These are phyloP conservation scores for Euwallacea fornicatus DNA, from an alignment of 1,140 invertebrate species.

Conservation along the genomic window DNA sequence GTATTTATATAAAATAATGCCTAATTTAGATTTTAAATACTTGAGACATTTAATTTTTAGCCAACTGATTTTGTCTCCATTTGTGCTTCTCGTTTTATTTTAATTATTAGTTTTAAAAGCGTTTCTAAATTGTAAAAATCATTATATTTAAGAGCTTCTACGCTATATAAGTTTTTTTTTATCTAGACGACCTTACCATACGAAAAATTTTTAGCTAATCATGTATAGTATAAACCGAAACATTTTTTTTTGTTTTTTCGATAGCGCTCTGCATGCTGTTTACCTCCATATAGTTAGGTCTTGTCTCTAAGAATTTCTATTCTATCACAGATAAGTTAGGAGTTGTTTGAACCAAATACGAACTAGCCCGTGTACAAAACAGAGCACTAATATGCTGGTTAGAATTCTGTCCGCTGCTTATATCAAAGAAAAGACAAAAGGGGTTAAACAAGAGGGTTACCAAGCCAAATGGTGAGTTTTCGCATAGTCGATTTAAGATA, in stretches of 20 bases:
- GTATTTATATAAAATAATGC: constrained; percentile 27
- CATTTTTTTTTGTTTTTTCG: background rate
- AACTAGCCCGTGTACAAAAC: too few relatives aligned
- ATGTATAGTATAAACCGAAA: constrained; percentile 25
- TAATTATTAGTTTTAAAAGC: constrained; percentile 7
- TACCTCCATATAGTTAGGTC: constrained; percentile 7
- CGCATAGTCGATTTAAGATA: too few relatives aligned
- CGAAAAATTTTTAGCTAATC: constrained; percentile 23
- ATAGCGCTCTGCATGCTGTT: constrained; percentile 1
- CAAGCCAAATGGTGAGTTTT: too few relatives aligned
- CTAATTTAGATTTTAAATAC: constrained; percentile 26
- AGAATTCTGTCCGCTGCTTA: constrained; percentile 5
- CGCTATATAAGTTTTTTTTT: constrained; percentile 10
- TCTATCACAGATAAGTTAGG: constrained; percentile 10
- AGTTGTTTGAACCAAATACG: constrained; percentile 9
- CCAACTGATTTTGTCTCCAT: constrained; percentile 15
- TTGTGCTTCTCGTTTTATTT: constrained; percentile 15
- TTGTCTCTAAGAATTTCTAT: constrained; percentile 15
- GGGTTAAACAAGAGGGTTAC: too few relatives aligned
- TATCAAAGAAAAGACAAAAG: constrained; percentile 8
- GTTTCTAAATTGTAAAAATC: constrained; percentile 19
- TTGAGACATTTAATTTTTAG: constrained; percentile 30
- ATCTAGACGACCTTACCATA: constrained; percentile 16
- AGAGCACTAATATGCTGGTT: constrained; percentile 20
- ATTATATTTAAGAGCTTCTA: constrained; percentile 23